A percentile compares a stretch with the other conserved stretches of the same genome.
These are phyloP conservation scores for Pollimyrus isidori DNA, from an alignment of 2,113 vertebrate species.

Conservation along the genomic window DNA sequence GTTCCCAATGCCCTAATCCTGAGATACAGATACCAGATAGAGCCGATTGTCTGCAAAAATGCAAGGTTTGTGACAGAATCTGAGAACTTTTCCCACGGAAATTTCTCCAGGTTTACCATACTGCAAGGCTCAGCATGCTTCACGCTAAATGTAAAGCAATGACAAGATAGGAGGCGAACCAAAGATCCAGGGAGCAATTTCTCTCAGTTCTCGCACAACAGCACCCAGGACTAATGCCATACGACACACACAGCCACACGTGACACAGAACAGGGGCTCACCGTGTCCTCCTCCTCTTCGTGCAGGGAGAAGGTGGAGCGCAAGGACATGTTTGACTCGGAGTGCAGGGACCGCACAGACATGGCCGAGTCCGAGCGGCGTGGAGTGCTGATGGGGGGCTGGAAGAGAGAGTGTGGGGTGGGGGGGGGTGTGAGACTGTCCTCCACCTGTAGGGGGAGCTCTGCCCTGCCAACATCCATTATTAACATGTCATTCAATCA, in stretches of 20 bases:
- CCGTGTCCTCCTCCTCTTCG: conserved; percentile 94
- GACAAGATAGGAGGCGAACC: neutral
- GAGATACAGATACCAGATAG: neutral
- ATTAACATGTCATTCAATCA: neutral
- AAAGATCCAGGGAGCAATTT: neutral
- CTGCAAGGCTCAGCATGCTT: neutral
- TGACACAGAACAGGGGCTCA: conserved; percentile 42
- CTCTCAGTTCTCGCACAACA: neutral
- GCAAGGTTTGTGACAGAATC: neutral
- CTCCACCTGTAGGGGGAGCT: neutral
- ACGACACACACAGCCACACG: neutral
- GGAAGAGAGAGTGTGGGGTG: conserved; percentile 6
- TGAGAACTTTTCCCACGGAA: neutral
- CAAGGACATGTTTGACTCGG: conserved; percentile 96
- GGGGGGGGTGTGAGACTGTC: neutral
- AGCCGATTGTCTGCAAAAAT: neutral
- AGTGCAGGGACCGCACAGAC: conserved; percentile 89
- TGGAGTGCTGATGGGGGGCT: conserved; percentile 87
- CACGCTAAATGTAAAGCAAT: neutral
- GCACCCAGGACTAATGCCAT: neutral
- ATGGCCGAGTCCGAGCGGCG: conserved; percentile 91
- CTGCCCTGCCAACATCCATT: neutral
- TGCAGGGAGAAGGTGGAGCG: conserved; percentile 96
- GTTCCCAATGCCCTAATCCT: neutral
- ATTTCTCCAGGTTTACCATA: neutral